phyloP scores from a whole-genome alignment of 2,113 vertebrate genomes.

The Phylloscopus trochiloides region DNA sequence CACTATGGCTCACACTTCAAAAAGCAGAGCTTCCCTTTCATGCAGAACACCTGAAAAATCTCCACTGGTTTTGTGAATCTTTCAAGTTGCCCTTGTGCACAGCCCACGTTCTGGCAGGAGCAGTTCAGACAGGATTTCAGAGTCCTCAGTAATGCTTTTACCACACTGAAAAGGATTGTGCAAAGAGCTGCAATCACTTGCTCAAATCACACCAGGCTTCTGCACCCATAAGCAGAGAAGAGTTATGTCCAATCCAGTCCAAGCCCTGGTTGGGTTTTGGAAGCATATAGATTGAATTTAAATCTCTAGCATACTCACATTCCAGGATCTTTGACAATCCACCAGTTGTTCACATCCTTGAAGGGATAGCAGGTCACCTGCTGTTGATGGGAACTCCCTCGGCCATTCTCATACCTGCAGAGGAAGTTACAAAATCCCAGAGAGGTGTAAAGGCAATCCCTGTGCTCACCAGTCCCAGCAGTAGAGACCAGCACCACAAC shows the following conservation, averaged over 20 bases:
- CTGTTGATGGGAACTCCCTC: slow-evolving; percentile 97
- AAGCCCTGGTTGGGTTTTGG: not conserved
- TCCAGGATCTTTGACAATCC: slow-evolving; percentile 92
- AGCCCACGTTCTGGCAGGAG: not conserved
- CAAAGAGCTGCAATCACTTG: not conserved
- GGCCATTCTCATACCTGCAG: slow-evolving; percentile 88
- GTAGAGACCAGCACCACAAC: not conserved
- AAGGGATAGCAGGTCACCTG: slow-evolving; percentile 97
- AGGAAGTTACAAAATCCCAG: not conserved
- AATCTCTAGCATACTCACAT: slow-evolving; percentile 69
- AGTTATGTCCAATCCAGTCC: not conserved
- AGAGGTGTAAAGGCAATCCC: not conserved
- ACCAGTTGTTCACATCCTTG: slow-evolving; percentile 99
- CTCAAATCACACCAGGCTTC: not conserved
- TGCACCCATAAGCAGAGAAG: not conserved
- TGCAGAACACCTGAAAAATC: slow-evolving; percentile 2
- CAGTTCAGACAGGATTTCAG: not conserved
- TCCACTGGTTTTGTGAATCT: not conserved
- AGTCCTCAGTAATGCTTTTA: not conserved
- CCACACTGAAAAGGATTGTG: not conserved
- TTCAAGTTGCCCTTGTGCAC: not conserved
- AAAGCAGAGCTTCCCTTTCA: not conserved
- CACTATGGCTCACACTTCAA: not conserved
- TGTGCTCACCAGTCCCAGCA: not conserved
- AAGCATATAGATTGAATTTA: not conserved